These are phyloP conservation scores for Tipula vernalis DNA, from an alignment of 2,888 invertebrate species.

Conservation along the genomic window DNA sequence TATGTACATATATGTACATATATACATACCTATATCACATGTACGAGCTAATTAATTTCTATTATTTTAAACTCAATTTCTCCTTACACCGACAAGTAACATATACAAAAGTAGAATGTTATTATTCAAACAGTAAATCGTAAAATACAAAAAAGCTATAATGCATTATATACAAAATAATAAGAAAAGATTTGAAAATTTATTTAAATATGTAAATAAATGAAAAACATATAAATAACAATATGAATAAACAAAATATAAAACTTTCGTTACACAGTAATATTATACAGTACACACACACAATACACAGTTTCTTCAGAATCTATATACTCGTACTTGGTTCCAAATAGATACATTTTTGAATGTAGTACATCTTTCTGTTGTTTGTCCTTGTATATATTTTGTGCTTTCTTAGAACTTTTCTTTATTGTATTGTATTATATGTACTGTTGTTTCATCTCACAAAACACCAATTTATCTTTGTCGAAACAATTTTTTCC, in stretches of 20 bases:
- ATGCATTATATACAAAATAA: not conserved
- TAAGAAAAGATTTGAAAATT: not conserved
- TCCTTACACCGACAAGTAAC: not conserved
- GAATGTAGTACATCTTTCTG: not conserved
- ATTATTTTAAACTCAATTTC: not conserved
- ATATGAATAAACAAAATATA: not conserved
- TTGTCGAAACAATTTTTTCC: not conserved
- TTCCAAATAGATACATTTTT: not conserved
- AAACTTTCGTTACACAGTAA: no score
- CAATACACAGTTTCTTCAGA: not conserved
- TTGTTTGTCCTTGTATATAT: not conserved
- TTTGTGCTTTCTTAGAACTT: not conserved
- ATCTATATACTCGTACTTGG: not conserved
- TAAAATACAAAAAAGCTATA: not conserved
- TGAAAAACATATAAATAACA: not conserved
- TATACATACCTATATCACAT: not conserved
- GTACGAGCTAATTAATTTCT: not conserved
- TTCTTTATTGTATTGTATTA: not conserved
- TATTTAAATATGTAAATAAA: not conserved
- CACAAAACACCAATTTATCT: not conserved
- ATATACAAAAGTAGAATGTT: not conserved
- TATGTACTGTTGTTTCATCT: not conserved
- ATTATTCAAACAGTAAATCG: not conserved
- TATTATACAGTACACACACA: not conserved
- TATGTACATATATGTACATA: not conserved